Percentiles rank a stretch among this genome's conserved stretches.
These are phyloP conservation scores for Eupithecia centaureata DNA, from an alignment of 2,888 invertebrate genomes.

Conservation along the genomic window DNA sequence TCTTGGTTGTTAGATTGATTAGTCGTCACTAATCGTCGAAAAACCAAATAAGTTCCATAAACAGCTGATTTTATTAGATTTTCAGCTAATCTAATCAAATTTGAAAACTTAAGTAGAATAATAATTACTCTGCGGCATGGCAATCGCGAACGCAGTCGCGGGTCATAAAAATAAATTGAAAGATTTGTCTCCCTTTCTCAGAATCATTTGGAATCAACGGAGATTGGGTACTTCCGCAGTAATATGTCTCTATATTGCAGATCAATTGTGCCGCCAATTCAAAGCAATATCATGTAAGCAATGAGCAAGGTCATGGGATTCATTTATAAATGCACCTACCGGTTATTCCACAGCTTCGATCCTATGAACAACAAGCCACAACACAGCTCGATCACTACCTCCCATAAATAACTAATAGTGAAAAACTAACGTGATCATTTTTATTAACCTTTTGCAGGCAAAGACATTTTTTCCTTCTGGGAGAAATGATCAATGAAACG, in stretches of 20 bases:
- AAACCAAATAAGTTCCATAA: neutral
- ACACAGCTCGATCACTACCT: neutral
- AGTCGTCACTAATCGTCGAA: neutral
- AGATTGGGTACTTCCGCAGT: neutral
- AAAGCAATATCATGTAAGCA: slow-evolving; percentile 17
- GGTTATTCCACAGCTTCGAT: neutral
- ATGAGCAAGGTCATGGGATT: slow-evolving; percentile 22
- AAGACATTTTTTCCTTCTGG: neutral
- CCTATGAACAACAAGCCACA: neutral
- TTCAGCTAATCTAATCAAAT: no score
- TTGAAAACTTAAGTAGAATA: no score
- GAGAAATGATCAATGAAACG: neutral
- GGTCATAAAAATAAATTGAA: neutral
- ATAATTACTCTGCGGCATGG: no score
- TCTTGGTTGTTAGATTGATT: no score
- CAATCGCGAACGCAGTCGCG: no score
- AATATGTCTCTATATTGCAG: neutral
- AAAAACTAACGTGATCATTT: neutral
- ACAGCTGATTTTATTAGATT: no score
- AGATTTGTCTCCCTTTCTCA: neutral
- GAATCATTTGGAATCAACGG: no score
- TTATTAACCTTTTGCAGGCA: neutral
- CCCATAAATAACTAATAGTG: neutral
- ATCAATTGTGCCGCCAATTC: slow-evolving; percentile 35
- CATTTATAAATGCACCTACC: slow-evolving; percentile 22